phyloP scores from a whole-genome alignment of 2,797 vertebrate species.

The Poecilia picta region DNA sequence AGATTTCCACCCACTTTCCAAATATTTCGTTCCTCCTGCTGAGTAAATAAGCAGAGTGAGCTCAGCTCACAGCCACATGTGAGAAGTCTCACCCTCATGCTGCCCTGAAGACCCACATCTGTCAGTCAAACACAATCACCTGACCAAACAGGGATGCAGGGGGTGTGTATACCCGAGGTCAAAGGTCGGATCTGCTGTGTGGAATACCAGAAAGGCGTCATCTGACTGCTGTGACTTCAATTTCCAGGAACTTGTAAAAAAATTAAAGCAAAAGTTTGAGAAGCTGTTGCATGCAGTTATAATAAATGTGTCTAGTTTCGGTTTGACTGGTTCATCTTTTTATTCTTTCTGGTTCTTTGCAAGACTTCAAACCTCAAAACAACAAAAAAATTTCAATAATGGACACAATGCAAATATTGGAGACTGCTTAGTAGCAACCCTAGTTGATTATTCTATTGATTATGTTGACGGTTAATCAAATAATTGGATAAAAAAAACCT shows the following conservation, averaged over 20 bases:
- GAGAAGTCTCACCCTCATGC: conserved; percentile 71
- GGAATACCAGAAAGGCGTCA: neutral
- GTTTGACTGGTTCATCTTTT: too few species aligned
- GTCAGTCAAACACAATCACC: conserved; percentile 77
- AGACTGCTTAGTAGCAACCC: too few species aligned
- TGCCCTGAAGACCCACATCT: conserved; percentile 66
- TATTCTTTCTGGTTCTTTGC: neutral
- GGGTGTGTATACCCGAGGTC: conserved; percentile 10
- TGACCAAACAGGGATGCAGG: conserved; percentile 75
- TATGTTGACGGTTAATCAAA: too few species aligned
- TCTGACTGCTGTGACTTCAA: neutral
- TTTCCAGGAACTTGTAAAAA: neutral
- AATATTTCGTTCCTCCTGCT: conserved; percentile 56
- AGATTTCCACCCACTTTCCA: conserved; percentile 50
- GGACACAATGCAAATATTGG: neutral
- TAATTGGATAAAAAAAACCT: too few species aligned
- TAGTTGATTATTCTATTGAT: too few species aligned
- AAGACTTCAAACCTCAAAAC: neutral
- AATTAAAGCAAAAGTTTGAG: neutral
- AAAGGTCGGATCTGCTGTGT: conserved; percentile 24
- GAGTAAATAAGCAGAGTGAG: conserved; percentile 54
- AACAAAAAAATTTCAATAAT: neutral
- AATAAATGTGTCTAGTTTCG: neutral
- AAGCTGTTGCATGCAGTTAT: neutral
- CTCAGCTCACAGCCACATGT: conserved; percentile 68